These are phyloP conservation scores for Calidris pugnax DNA, from an alignment of 2,113 vertebrate genomes.

Conservation along the genomic window DNA sequence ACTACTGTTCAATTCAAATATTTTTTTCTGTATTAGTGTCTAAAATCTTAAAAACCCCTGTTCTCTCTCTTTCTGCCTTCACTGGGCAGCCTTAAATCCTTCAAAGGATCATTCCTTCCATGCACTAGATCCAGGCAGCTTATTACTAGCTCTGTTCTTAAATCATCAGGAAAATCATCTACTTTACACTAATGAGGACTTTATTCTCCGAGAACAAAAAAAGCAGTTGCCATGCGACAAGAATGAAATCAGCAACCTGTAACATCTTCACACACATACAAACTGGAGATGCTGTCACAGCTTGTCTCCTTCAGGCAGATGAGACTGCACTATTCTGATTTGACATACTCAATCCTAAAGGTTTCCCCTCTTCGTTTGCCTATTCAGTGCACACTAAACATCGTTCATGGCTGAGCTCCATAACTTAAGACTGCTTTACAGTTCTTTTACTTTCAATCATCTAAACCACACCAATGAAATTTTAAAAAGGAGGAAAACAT, in stretches of 20 bases:
- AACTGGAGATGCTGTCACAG: not conserved
- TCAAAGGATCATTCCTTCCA: conserved; percentile 41
- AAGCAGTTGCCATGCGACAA: conserved; percentile 78
- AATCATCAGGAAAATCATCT: conserved; percentile 50
- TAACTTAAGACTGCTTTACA: not conserved
- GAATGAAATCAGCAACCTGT: conserved; percentile 76
- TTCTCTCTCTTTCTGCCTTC: not conserved
- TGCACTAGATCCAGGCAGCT: conserved; percentile 24
- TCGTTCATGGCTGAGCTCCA: not conserved
- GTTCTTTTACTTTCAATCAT: not conserved
- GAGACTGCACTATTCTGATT: not conserved
- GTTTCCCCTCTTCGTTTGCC: not conserved
- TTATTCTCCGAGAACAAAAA: conserved; percentile 67
- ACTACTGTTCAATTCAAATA: not conserved
- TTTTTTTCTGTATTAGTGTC: not conserved
- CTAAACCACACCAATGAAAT: not conserved
- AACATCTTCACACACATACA: not conserved
- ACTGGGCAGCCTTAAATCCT: not conserved
- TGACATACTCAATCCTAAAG: not conserved
- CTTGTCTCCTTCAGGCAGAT: not conserved
- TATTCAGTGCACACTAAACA: not conserved
- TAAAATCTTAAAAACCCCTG: conserved; percentile 21
- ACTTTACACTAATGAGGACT: conserved; percentile 56
- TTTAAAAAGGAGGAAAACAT: not conserved
- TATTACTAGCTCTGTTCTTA: conserved; percentile 30